Conservation (phyloP, 1,140 invertebrate genomes). For the Drosophila takahashii region DNA sequence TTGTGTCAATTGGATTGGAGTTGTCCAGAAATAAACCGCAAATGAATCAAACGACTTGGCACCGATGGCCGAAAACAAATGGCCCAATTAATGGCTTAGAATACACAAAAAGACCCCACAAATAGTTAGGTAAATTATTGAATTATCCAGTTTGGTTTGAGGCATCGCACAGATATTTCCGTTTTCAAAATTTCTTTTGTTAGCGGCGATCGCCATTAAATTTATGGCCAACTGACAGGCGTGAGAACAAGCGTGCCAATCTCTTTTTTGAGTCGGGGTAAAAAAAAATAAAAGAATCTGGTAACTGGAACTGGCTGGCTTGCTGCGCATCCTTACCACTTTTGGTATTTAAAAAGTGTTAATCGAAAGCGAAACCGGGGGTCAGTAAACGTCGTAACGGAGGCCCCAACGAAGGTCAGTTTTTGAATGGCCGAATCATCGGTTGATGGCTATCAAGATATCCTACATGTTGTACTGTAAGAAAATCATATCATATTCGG, state of each 20-base stretch:
- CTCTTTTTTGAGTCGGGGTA: background rate
- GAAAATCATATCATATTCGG: background rate
- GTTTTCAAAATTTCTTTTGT: slow-evolving; percentile 54
- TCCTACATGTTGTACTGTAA: background rate
- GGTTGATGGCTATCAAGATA: slow-evolving; percentile 11
- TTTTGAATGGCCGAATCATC: slow-evolving; percentile 13
- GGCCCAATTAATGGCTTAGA: slow-evolving; percentile 32
- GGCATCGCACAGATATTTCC: slow-evolving; percentile 41
- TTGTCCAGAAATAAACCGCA: slow-evolving; percentile 45
- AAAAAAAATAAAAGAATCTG: slow-evolving; percentile 6
- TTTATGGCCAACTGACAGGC: slow-evolving; percentile 57
- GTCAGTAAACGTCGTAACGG: slow-evolving; percentile 8
- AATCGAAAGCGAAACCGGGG: slow-evolving; percentile 35
- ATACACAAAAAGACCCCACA: slow-evolving; percentile 1
- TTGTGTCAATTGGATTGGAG: slow-evolving; percentile 70
- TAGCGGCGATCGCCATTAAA: slow-evolving; percentile 1
- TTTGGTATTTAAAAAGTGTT: slow-evolving; percentile 63
- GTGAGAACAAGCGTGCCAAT: slow-evolving; percentile 62
- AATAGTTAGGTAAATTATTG: slow-evolving; percentile 14
- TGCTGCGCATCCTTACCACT: slow-evolving; percentile 55
- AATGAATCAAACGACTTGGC: slow-evolving; percentile 53
- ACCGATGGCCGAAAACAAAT: slow-evolving; percentile 56
- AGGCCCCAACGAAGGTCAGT: slow-evolving; percentile 25
- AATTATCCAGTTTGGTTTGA: slow-evolving; percentile 40
- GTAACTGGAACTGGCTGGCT: slow-evolving; percentile 25